Evolutionary conservation across 2,888 invertebrate species (phyloP).

Genomic region (Myathropa florea): DNA sequence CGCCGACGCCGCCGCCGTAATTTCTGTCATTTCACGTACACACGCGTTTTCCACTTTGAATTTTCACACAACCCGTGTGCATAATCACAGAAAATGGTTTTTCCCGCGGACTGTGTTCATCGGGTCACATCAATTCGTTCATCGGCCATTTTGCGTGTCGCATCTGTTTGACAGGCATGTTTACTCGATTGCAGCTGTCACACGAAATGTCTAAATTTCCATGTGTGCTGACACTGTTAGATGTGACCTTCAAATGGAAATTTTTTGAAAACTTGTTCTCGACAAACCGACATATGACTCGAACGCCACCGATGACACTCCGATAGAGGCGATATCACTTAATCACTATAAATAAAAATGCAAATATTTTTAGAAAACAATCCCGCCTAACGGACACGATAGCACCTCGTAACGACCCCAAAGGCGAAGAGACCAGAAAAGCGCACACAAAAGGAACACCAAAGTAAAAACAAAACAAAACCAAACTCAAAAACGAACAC

Average conservation of each 20-base stretch:
- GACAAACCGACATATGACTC: conserved; percentile 30
- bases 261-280: conserved; percentile 39
- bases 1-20: not conserved
- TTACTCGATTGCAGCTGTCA: not conserved
- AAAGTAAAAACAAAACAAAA: not conserved
- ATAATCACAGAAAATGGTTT: too few relatives aligned
- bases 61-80: conserved; percentile 7
- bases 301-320: conserved; percentile 16
- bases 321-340: conserved; percentile 5
- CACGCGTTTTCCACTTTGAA: conserved; percentile 14
- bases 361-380: conserved; percentile 11
- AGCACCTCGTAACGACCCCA: not conserved
- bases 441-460: too few relatives aligned
- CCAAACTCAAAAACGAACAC: not conserved
- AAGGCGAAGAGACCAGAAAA: not conserved
- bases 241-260: conserved; percentile 11
- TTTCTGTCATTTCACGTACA: not conserved
- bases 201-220: not conserved
- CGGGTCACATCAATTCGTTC: not conserved
- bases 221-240: not conserved
- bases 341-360: conserved; percentile 43
- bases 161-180: not conserved
- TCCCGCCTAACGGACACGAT: conserved; percentile 28
- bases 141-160: conserved; percentile 10
- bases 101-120: too few relatives aligned